Evolutionary conservation across 2,113 vertebrate genomes (phyloP).

Genomic region (Paramormyrops kingsleyae): DNA sequence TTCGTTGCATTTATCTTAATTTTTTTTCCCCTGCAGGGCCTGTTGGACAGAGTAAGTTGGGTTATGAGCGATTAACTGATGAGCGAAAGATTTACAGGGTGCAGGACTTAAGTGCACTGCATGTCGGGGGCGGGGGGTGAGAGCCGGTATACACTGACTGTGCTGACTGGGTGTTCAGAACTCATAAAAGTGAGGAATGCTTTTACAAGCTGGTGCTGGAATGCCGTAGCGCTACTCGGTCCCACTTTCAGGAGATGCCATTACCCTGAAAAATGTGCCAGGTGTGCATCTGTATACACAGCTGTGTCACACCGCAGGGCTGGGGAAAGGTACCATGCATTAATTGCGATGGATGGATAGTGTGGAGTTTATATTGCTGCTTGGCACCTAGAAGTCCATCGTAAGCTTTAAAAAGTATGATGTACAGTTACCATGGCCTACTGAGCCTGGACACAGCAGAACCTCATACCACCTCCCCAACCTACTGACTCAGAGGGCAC

Average conservation of each 20-base stretch:
- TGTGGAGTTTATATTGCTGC: not conserved
- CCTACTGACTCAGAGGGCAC: not conserved
- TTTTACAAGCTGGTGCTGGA: conserved; percentile 19
- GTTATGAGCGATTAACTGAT: not conserved
- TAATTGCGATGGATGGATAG: not conserved
- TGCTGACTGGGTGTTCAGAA: not conserved
- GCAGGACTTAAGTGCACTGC: not conserved
- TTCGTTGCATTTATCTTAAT: conserved; percentile 12
- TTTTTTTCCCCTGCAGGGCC: not conserved
- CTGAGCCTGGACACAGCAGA: not conserved
- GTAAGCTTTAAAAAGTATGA: not conserved
- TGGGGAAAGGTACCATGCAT: not conserved
- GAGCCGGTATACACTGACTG: too few relatives aligned
- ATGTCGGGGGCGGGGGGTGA: not conserved
- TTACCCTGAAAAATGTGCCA: conserved; percentile 12
- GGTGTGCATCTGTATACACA: not conserved
- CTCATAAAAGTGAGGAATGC: conserved; percentile 6
- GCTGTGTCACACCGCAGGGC: not conserved
- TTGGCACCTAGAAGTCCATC: not conserved
- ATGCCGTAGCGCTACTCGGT: not conserved
- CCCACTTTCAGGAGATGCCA: conserved; percentile 19
- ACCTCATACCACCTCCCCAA: not conserved
- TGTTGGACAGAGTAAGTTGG: not conserved
- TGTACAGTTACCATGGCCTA: not conserved
- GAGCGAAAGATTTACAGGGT: not conserved